Conservation (phyloP, 2,797 vertebrate species). For the Platalea minor region DNA sequence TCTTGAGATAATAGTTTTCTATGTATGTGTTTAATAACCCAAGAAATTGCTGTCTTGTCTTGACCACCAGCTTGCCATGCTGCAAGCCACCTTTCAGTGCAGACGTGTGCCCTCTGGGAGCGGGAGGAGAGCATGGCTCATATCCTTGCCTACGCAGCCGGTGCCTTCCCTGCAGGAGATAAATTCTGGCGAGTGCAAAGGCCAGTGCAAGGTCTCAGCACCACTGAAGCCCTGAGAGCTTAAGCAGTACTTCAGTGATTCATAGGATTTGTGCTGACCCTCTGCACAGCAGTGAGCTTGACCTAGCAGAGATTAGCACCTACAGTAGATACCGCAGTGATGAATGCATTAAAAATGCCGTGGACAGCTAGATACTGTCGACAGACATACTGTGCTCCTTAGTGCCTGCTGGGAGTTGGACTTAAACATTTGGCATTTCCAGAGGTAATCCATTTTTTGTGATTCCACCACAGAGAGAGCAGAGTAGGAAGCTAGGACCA, state of each 20-base stretch:
- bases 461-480: not conserved
- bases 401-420: not conserved
- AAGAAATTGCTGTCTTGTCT: conserved; percentile 11
- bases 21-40: conserved; percentile 27
- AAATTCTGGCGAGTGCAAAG: not conserved
- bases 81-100: not conserved
- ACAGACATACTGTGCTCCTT: not conserved
- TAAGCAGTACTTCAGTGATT: not conserved
- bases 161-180: not conserved
- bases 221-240: not conserved
- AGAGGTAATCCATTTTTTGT: not conserved
- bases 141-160: not conserved
- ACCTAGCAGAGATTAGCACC: not conserved
- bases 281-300: not conserved
- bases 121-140: not conserved
- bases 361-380: not conserved
- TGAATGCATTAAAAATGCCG: not conserved
- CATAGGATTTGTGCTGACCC: not conserved
- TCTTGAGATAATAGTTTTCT: conserved; percentile 14
- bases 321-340: fast-evolving
- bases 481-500: not conserved
- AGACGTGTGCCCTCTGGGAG: not conserved
- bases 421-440: not conserved
- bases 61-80: not conserved
- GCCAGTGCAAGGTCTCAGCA: not conserved